Evolutionary conservation across 2,888 invertebrate genomes (phyloP).

Genomic region (Drosophila ezoana): DNA sequence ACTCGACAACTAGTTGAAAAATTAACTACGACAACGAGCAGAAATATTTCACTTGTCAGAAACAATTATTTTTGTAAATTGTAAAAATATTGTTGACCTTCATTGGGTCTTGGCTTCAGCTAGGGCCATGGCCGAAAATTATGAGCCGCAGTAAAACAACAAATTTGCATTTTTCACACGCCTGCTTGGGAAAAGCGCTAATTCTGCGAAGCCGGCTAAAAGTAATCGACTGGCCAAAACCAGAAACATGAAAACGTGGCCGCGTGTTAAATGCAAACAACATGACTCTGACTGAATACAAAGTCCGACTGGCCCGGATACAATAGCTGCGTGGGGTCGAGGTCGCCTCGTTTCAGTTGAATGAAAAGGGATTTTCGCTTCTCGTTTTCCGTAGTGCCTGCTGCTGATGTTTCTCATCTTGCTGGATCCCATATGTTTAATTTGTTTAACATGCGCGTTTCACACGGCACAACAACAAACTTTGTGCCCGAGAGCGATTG

Average conservation of each 20-base stretch:
- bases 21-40: conserved; percentile 14
- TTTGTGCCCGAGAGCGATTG: conserved; percentile 7
- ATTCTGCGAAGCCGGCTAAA: conserved; percentile 49
- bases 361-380: conserved; percentile 44
- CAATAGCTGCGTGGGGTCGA: conserved; percentile 40
- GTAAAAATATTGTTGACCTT: conserved; percentile 75
- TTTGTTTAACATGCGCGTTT: conserved; percentile 61
- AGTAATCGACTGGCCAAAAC: conserved; percentile 28
- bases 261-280: conserved; percentile 61
- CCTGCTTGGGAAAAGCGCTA: conserved; percentile 30
- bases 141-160: conserved; percentile 36
- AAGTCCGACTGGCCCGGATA: conserved; percentile 16
- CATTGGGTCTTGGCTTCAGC: conserved; percentile 16
- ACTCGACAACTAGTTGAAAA: conserved; percentile 34
- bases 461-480: conserved; percentile 12
- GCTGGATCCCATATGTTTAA: conserved; percentile 55
- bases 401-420: conserved; percentile 23
- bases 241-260: conserved; percentile 41
- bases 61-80: conserved; percentile 77
- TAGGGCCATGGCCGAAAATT: conserved; percentile 44
- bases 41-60: conserved; percentile 67
- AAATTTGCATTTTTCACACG: conserved; percentile 67
- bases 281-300: conserved; percentile 45
- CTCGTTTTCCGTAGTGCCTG: conserved; percentile 3
- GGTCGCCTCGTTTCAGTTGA: conserved; percentile 15